phyloP scores from a whole-genome alignment of 1,140 invertebrate genomes.

The Drosophila erecta region DNA sequence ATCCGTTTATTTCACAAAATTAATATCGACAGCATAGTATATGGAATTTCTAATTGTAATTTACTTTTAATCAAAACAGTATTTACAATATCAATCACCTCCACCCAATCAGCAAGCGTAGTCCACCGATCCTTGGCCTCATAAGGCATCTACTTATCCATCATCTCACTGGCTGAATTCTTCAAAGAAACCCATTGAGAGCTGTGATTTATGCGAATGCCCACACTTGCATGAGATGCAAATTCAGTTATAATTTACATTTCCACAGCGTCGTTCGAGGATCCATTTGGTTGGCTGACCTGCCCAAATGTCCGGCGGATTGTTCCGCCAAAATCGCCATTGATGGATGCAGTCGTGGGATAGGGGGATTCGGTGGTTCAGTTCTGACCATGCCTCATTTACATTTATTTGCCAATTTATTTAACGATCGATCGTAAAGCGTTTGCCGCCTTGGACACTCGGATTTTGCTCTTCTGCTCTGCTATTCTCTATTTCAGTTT shows the following conservation, averaged over 20 bases:
- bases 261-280: constrained; percentile 22
- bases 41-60: too few species aligned
- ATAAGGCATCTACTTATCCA: constrained; percentile 10
- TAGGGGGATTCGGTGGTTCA: constrained; percentile 23
- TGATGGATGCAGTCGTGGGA: constrained; percentile 15
- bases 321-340: constrained; percentile 21
- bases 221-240: constrained; percentile 23
- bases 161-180: constrained; percentile 2
- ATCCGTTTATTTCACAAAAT: too few species aligned
- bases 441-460: constrained; percentile 51
- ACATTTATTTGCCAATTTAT: constrained; percentile 80
- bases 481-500: background rate
- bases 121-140: constrained; percentile 7
- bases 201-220: constrained; percentile 34
- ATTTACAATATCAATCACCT: background rate
- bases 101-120: background rate
- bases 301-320: constrained; percentile 42
- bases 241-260: constrained; percentile 47
- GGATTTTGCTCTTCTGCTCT: constrained; percentile 11
- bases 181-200: constrained; percentile 38
- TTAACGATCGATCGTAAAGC: constrained; percentile 82
- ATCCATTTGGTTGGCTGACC: constrained; percentile 17
- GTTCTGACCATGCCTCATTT: constrained; percentile 79
- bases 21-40: too few species aligned
- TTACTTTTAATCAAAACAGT: too few species aligned